A percentile compares a stretch with the other conserved stretches of the same genome.
Conservation (phyloP, 2,113 vertebrate genomes). For the Cisticola juncidis region DNA sequence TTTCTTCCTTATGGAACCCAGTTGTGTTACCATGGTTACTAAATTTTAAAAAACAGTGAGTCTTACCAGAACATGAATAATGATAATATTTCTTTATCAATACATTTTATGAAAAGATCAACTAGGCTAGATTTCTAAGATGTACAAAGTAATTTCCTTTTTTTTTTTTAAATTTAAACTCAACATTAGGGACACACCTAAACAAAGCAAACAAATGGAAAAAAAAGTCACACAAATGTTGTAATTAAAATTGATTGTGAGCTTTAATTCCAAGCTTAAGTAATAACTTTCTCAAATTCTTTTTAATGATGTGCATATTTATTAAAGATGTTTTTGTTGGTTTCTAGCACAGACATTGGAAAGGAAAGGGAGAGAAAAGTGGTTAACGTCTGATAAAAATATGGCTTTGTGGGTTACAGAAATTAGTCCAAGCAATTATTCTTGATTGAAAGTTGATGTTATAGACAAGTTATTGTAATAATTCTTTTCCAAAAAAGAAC, state of each 20-base stretch:
- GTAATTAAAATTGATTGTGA: not conserved
- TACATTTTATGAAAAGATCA: not conserved
- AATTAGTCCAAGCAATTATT: not conserved
- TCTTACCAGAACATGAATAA: not conserved
- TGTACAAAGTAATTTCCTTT: not conserved
- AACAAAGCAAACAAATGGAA: not conserved
- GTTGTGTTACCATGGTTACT: conserved; percentile 43
- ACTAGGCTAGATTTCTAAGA: not conserved
- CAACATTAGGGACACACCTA: not conserved
- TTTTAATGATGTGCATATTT: not conserved
- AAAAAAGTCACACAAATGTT: not conserved
- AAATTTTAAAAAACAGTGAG: conserved; percentile 4
- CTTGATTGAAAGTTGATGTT: not conserved
- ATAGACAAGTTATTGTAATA: not conserved
- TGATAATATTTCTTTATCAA: not conserved
- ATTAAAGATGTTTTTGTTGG: not conserved
- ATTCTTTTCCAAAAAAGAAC: not conserved
- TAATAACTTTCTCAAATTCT: not conserved
- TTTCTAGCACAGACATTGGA: not conserved
- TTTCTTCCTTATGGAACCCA: not conserved
- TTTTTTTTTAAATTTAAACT: not conserved
- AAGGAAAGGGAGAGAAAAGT: not conserved
- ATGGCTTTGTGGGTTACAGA: not conserved
- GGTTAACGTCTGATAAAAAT: not conserved
- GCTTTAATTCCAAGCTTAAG: not conserved